Evolutionary conservation across 2,113 vertebrate species (phyloP).

Genomic region (Lucifuga dentata): DNA sequence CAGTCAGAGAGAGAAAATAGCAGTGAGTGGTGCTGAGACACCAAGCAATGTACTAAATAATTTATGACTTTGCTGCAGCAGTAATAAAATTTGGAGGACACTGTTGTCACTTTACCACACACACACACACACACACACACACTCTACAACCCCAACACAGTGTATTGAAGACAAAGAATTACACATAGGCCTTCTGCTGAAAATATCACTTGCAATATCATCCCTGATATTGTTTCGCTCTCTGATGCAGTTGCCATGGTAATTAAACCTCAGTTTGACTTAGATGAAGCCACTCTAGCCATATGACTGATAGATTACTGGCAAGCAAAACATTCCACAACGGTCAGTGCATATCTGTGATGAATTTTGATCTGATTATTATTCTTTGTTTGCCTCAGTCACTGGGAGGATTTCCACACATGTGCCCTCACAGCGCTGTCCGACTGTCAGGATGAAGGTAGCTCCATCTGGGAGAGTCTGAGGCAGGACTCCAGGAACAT

Average conservation of each 20-base stretch:
- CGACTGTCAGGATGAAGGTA: slow-evolving; percentile 83
- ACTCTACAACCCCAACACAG: slow-evolving; percentile 32
- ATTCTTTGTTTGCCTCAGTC: slow-evolving; percentile 73
- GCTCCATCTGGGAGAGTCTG: slow-evolving; percentile 82
- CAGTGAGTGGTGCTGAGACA: slow-evolving; percentile 66
- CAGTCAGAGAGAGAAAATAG: slow-evolving; percentile 61
- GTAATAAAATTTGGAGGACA: slow-evolving; percentile 75
- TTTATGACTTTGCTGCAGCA: slow-evolving; percentile 77
- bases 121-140: slow-evolving; percentile 29
- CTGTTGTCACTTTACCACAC: slow-evolving; percentile 70
- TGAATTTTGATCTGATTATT: slow-evolving; percentile 24
- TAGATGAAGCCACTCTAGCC: slow-evolving; percentile 26
- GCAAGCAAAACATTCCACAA: slow-evolving; percentile 39
- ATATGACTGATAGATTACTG: slow-evolving; percentile 59
- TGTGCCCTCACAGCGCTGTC: slow-evolving; percentile 78
- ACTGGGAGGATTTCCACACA: slow-evolving; percentile 85
- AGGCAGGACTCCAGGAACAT: slow-evolving; percentile 83
- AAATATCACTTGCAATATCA: slow-evolving; percentile 50
- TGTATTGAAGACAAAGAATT: slow-evolving; percentile 59
- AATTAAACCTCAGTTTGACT: slow-evolving; percentile 65
- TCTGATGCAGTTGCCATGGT: slow-evolving; percentile 71
- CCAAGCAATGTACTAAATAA: slow-evolving; percentile 76
- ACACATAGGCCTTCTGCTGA: slow-evolving; percentile 42
- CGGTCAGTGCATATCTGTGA: slow-evolving; percentile 27
- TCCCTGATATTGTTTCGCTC: slow-evolving; percentile 63